Conservation (phyloP, 2,888 invertebrate genomes). For the Ormyrus rosae region DNA sequence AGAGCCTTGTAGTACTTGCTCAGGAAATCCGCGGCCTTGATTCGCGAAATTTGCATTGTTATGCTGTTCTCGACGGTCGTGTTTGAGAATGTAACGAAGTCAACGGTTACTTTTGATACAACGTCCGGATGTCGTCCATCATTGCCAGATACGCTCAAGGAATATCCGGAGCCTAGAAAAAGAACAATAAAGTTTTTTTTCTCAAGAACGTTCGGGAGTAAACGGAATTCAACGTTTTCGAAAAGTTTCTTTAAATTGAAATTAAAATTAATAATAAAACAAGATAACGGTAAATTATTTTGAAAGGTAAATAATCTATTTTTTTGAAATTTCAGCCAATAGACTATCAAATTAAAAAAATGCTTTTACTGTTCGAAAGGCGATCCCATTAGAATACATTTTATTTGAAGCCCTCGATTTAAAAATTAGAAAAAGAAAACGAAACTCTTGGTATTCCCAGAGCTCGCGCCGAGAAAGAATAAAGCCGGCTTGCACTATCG, state of each 20-base stretch:
- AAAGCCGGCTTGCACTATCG: not conserved
- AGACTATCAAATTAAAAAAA: too few species aligned
- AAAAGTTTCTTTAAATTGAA: too few species aligned
- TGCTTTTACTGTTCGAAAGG: too few species aligned
- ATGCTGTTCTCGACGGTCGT: constrained; percentile 89
- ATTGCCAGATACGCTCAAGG: constrained; percentile 89
- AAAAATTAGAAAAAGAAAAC: not conserved
- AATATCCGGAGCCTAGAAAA: constrained; percentile 80
- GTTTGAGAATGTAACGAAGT: constrained; percentile 89
- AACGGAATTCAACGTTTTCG: too few species aligned
- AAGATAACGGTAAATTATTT: too few species aligned
- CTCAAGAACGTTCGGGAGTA: too few species aligned
- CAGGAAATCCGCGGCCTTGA: constrained; percentile 87
- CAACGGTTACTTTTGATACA: constrained; percentile 89
- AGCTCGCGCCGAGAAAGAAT: constrained; percentile 7
- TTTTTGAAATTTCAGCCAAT: too few species aligned
- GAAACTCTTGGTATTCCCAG: constrained; percentile 8
- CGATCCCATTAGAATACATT: too few species aligned
- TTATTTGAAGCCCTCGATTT: too few species aligned
- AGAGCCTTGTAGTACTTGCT: constrained; percentile 85
- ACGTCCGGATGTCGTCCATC: constrained; percentile 94
- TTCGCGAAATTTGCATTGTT: constrained; percentile 85
- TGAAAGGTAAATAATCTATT: too few species aligned
- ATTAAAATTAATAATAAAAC: too few species aligned
- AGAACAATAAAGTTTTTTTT: too few species aligned